A percentile compares a stretch with the other conserved stretches of the same genome.
phyloP scores from a whole-genome alignment of 2,888 invertebrate species.

The Lepidocyrtinus sp. region DNA sequence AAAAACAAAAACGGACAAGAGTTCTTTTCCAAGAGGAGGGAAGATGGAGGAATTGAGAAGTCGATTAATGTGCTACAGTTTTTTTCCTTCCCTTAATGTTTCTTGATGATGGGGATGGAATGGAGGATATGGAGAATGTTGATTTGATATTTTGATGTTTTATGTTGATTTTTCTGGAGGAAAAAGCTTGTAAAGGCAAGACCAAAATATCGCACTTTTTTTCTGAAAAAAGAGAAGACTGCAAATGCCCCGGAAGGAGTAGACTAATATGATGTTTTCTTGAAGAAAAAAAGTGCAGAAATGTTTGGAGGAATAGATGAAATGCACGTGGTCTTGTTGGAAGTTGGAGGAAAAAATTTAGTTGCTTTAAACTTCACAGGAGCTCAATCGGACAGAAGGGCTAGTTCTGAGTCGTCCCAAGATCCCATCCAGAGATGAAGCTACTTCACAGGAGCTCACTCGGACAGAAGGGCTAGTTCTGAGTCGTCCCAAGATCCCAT shows the following conservation, averaged over 20 bases:
- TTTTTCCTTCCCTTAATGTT: slow-evolving; percentile 41
- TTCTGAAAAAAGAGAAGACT: not conserved
- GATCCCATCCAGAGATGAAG: not conserved
- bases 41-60: slow-evolving; percentile 37
- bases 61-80: slow-evolving; percentile 59
- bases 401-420: not conserved
- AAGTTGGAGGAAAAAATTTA: too few species aligned
- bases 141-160: not conserved
- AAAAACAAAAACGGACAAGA: slow-evolving; percentile 46
- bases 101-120: slow-evolving; percentile 40
- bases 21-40: slow-evolving; percentile 20
- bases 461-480: not conserved
- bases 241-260: not conserved
- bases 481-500: too few species aligned
- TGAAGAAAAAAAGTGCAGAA: not conserved
- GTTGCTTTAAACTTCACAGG: too few species aligned
- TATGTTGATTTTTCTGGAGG: not conserved
- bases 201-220: not conserved
- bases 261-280: not conserved
- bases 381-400: slow-evolving; percentile 9
- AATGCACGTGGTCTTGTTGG: slow-evolving; percentile 14
- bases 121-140: not conserved
- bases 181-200: not conserved
- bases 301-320: slow-evolving; percentile 2
- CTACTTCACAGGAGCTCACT: not conserved